phyloP scores from a whole-genome alignment of 2,797 vertebrate species.

The Sebastes oblongus region DNA sequence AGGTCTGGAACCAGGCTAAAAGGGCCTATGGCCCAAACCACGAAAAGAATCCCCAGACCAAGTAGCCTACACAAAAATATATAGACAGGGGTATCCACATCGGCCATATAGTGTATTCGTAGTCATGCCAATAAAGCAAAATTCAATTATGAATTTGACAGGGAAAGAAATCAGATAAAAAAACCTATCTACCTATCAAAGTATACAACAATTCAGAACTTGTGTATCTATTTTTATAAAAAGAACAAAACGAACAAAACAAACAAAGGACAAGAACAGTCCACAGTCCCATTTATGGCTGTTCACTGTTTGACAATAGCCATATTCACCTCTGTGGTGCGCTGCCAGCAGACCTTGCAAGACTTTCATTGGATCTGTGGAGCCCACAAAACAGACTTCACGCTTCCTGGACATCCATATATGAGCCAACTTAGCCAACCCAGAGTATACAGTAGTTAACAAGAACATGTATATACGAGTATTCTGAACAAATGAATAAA shows the following conservation, averaged over 20 bases:
- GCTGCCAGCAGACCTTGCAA: not conserved
- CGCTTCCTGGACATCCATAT: no score
- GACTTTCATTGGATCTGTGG: no score
- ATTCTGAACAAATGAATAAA: no score
- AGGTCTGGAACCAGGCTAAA: not conserved
- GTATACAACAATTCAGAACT: not conserved
- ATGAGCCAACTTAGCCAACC: no score
- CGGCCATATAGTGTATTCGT: not conserved
- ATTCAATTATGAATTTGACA: not conserved
- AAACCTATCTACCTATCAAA: not conserved
- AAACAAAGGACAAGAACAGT: not conserved
- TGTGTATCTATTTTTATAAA: not conserved
- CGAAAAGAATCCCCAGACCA: not conserved
- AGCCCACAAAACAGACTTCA: no score
- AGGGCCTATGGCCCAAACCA: not conserved
- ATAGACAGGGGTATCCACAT: not conserved
- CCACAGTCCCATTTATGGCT: not conserved
- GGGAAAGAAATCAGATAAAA: no score
- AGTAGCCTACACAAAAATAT: not conserved
- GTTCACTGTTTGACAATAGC: not conserved
- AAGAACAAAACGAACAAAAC: not conserved
- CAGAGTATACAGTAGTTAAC: no score
- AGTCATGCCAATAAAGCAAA: not conserved
- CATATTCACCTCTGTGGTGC: not conserved
- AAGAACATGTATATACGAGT: no score